Evolutionary conservation across 2,888 invertebrate species (phyloP).

Genomic region (Agonopterix subpropinquella): DNA sequence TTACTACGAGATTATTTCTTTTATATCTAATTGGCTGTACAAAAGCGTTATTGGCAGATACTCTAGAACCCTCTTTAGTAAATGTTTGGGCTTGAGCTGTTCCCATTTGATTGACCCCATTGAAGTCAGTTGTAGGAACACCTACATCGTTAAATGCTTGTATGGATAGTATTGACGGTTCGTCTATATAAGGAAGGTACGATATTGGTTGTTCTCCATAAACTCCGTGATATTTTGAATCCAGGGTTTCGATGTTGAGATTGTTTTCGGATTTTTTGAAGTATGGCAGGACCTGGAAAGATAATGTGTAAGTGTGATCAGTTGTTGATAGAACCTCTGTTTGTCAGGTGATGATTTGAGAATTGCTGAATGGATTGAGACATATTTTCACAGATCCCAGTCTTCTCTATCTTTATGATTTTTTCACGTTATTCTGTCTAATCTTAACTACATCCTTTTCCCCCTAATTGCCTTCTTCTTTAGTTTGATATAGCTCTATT

Average conservation of each 20-base stretch:
- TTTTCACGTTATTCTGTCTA: too few relatives aligned
- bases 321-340: too few relatives aligned
- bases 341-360: too few relatives aligned
- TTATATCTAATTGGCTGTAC: slow-evolving; percentile 77
- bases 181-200: slow-evolving; percentile 75
- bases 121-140: slow-evolving; percentile 72
- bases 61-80: slow-evolving; percentile 68
- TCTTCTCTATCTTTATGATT: too few relatives aligned
- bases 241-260: slow-evolving; percentile 58
- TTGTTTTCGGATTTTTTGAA: slow-evolving; percentile 80
- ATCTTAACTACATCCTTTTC: too few relatives aligned
- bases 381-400: too few relatives aligned
- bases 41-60: slow-evolving; percentile 79
- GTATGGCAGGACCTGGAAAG: slow-evolving; percentile 75
- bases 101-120: slow-evolving; percentile 69
- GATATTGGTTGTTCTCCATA: slow-evolving; percentile 77
- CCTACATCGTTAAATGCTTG: slow-evolving; percentile 77
- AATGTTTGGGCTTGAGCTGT: slow-evolving; percentile 75
- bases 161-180: slow-evolving; percentile 67
- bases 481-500: too few relatives aligned
- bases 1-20: slow-evolving; percentile 64
- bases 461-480: too few relatives aligned
- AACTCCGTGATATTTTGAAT: slow-evolving; percentile 73
- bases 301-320: background rate
- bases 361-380: too few relatives aligned